Percentiles rank a stretch among this genome's conserved stretches.
phyloP scores from a whole-genome alignment of 2,888 invertebrate species.

The Fragum sueziense region DNA sequence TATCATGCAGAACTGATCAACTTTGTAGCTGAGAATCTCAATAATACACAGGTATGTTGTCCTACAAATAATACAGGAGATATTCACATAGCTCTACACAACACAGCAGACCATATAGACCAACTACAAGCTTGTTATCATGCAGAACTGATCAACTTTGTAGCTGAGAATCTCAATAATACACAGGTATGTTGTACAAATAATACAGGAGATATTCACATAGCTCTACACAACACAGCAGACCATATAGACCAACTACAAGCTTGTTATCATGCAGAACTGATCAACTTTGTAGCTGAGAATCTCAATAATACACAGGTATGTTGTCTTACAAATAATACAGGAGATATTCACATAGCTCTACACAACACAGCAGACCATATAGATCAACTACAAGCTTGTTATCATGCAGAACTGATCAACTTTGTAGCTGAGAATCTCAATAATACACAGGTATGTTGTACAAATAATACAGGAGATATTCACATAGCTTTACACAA shows the following conservation, averaged over 20 bases:
- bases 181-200: neutral
- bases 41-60: neutral
- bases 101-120: constrained; percentile 84
- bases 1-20: constrained; percentile 87
- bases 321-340: too few relatives aligned
- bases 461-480: constrained; percentile 50
- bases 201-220: constrained; percentile 83
- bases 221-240: constrained; percentile 85
- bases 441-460: neutral
- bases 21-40: constrained; percentile 81
- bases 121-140: constrained; percentile 88
- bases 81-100: constrained; percentile 86
- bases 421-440: constrained; percentile 83
- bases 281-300: too few relatives aligned
- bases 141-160: constrained; percentile 86
- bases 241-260: constrained; percentile 85
- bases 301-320: too few relatives aligned
- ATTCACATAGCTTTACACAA: constrained; percentile 86
- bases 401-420: constrained; percentile 87
- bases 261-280: constrained; percentile 88
- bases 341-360: constrained; percentile 84
- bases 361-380: constrained; percentile 84
- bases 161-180: constrained; percentile 71
- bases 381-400: constrained; percentile 87
- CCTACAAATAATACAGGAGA: constrained; percentile 55